Conservation (phyloP, 2,797 vertebrate genomes). For the Sciurus carolinensis region DNA sequence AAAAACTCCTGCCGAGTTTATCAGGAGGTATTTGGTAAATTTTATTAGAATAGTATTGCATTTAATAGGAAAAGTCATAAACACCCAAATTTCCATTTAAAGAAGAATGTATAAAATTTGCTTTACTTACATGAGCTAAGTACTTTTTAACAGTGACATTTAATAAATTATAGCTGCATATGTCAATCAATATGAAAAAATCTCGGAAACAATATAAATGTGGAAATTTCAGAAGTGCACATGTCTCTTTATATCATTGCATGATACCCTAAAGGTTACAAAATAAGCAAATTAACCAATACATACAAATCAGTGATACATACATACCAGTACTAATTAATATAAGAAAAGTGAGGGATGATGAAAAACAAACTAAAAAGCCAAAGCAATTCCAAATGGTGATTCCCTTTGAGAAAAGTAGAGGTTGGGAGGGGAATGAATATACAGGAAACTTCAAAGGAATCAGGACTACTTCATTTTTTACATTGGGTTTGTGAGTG, state of each 20-base stretch:
- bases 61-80: constrained; percentile 25
- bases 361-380: neutral
- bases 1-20: neutral
- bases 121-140: neutral
- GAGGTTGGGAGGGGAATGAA: neutral
- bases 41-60: constrained; percentile 12
- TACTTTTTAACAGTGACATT: constrained; percentile 55
- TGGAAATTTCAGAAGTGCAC: neutral
- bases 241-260: neutral
- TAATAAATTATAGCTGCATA: constrained; percentile 1
- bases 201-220: constrained; percentile 37
- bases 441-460: constrained; percentile 13
- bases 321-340: constrained; percentile 19
- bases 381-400: neutral
- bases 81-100: neutral
- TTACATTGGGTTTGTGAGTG: constrained; percentile 1
- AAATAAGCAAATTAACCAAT: constrained; percentile 6
- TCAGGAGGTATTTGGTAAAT: neutral
- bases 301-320: neutral
- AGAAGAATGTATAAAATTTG: constrained; percentile 46
- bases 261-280: constrained; percentile 45
- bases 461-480: constrained; percentile 33
- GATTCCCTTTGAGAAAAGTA: neutral
- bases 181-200: neutral
- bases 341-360: neutral